These are phyloP conservation scores for Lepetodrilus schrolli DNA, from an alignment of 2,888 invertebrate genomes.

Conservation along the genomic window DNA sequence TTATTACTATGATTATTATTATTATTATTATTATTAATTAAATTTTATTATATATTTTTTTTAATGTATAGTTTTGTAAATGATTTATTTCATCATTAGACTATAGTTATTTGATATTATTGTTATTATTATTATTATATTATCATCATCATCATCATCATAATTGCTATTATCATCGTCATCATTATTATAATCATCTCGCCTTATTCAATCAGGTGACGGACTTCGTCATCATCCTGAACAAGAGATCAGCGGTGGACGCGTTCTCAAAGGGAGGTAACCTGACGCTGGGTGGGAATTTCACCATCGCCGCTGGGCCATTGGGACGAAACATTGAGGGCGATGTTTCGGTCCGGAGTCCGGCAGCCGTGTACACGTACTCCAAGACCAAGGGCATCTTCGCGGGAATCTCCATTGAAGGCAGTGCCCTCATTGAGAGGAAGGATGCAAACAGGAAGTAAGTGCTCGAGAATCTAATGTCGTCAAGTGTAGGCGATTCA, in stretches of 20 bases:
- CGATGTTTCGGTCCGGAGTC: slow-evolving; percentile 67
- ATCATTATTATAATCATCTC: background rate
- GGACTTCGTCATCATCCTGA: slow-evolving; percentile 72
- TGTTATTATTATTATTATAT: too few species aligned
- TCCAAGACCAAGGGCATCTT: slow-evolving; percentile 71
- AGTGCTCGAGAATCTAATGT: too few species aligned
- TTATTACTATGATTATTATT: too few species aligned
- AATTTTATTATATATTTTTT: background rate
- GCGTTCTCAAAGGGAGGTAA: slow-evolving; percentile 74
- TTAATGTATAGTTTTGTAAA: background rate
- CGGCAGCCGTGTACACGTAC: slow-evolving; percentile 73
- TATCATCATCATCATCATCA: too few species aligned
- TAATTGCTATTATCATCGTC: too few species aligned
- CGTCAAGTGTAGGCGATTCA: too few species aligned
- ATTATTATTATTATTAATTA: too few species aligned
- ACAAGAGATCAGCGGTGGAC: slow-evolving; percentile 66
- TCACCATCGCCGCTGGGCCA: slow-evolving; percentile 73
- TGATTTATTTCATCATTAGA: background rate
- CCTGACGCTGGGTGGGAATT: slow-evolving; percentile 71
- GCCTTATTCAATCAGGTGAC: slow-evolving; percentile 59
- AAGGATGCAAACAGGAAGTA: slow-evolving; percentile 74
- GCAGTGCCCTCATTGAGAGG: slow-evolving; percentile 70
- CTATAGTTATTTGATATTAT: too few species aligned
- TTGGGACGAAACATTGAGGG: slow-evolving; percentile 68
- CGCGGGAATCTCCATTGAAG: slow-evolving; percentile 73